phyloP scores from a whole-genome alignment of 2,888 invertebrate species.

The Cactoblastis cactorum region DNA sequence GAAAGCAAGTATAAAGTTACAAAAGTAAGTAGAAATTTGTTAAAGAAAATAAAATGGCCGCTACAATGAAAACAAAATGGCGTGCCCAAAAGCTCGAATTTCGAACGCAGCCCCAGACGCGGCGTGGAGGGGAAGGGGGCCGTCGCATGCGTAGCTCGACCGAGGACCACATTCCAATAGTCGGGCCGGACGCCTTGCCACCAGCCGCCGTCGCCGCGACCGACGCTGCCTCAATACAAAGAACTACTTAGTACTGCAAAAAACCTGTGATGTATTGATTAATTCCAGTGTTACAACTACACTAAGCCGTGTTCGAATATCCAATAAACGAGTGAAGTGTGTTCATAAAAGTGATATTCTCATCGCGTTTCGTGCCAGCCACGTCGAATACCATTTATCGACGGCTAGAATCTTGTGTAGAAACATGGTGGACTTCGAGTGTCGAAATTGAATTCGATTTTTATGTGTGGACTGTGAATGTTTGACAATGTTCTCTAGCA shows the following conservation, averaged over 20 bases:
- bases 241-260: constrained; percentile 75
- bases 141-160: constrained; percentile 69
- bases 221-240: constrained; percentile 69
- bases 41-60: constrained; percentile 1
- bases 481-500: constrained; percentile 31
- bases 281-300: constrained; percentile 65
- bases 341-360: constrained; percentile 42
- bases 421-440: constrained; percentile 73
- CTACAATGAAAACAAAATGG: constrained; percentile 26
- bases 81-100: constrained; percentile 43
- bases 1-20: background rate
- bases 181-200: constrained; percentile 61
- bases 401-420: constrained; percentile 74
- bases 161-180: constrained; percentile 72
- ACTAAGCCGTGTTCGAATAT: constrained; percentile 37
- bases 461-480: constrained; percentile 54
- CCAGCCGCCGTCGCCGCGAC: constrained; percentile 50
- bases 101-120: constrained; percentile 57
- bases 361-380: constrained; percentile 56
- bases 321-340: constrained; percentile 32
- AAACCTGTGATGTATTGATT: constrained; percentile 80
- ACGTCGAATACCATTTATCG: constrained; percentile 79
- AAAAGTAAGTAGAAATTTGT: constrained; percentile 1
- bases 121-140: constrained; percentile 31
- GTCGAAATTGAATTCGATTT: constrained; percentile 62